Evolutionary conservation across 1,140 invertebrate genomes (phyloP), one percentile per base, ranked within the genome.

Genomic region (Contarinia nasturtii): DNA sequence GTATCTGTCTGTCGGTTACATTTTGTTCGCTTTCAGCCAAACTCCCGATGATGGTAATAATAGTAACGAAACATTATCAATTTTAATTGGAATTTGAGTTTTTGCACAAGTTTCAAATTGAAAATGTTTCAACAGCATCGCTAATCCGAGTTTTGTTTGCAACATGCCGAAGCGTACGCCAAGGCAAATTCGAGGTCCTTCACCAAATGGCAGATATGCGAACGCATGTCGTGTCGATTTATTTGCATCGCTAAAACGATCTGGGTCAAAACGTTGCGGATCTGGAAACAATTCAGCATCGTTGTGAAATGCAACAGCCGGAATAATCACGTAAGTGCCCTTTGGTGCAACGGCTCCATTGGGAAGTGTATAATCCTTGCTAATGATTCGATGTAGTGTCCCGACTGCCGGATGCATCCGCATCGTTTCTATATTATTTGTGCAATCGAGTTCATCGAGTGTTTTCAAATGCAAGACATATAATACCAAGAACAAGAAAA

Each of bases 141-240:
- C 53, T 0, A 69, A 44, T 17, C 63, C 65, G 19, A 65, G 48
- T 60, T 67, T 69, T 0, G 61, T 55, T 58, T 69, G 66, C 42
- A 62, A 59, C 5, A 55, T 33, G 7, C 57, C 67, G 53, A 68
- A 70, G 15, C 66, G 46, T 47, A 51, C 56, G 66, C 74, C 77
- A 48, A 80, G 72, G 53, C 78, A 80, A 55, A 72, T 73, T n/a
- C 77, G 63, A 12, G 71, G 70, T 18, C 78, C 77, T 51, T 76
- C 74, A 2, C 77, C 76, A 57, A 82, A 82, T 4, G 79, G 71
- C 38, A 81, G 54, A 54, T 68, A 78, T 19, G 59, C 47, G 56
- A 64, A 71, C 2, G 57, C 64, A 44, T 61, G 64, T 48, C 73
- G 58, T n/a, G 54, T 56, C 18, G 54, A 51, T 2, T 54, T 36